A percentile compares a stretch with the other conserved stretches of the same genome.
phyloP scores from a whole-genome alignment of 1,140 invertebrate species.

The Drosophila quadrilineata region DNA sequence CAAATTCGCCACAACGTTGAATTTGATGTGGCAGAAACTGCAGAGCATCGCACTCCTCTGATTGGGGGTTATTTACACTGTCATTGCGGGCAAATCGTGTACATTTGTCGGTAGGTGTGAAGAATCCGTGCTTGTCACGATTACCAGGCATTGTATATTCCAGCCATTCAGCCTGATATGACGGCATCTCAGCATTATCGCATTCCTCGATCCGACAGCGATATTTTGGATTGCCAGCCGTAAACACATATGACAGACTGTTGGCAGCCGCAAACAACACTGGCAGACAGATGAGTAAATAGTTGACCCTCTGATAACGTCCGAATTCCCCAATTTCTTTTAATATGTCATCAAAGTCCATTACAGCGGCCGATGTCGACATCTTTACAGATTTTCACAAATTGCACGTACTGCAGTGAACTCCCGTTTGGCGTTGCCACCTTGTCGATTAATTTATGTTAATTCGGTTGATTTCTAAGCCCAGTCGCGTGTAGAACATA shows the following conservation, averaged over 20 bases:
- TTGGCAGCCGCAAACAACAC: slow-evolving; percentile 84
- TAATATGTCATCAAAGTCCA: slow-evolving; percentile 81
- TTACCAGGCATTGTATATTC: slow-evolving; percentile 81
- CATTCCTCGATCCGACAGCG: slow-evolving; percentile 83
- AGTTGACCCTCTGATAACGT: slow-evolving; percentile 83
- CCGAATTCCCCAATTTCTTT: slow-evolving; percentile 84
- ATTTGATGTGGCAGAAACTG: slow-evolving; percentile 55
- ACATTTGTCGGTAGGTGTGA: slow-evolving; percentile 57
- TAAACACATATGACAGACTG: slow-evolving; percentile 85
- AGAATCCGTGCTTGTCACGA: slow-evolving; percentile 53
- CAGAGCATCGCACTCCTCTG: slow-evolving; percentile 57
- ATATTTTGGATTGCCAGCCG: slow-evolving; percentile 82
- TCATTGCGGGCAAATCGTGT: slow-evolving; percentile 44
- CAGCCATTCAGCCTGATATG: slow-evolving; percentile 81
- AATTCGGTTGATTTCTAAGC: no score
- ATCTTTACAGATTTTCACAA: slow-evolving; percentile 17
- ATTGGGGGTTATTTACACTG: not conserved
- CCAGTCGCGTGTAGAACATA: no score
- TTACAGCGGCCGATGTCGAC: slow-evolving; percentile 3
- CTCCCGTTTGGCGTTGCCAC: slow-evolving; percentile 7
- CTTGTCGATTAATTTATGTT: no score
- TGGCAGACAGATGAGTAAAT: slow-evolving; percentile 83
- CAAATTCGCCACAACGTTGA: slow-evolving; percentile 81
- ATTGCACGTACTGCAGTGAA: not conserved
- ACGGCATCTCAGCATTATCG: slow-evolving; percentile 67